Conservation (phyloP, 2,113 vertebrate genomes). For the Serilophus lunatus region DNA sequence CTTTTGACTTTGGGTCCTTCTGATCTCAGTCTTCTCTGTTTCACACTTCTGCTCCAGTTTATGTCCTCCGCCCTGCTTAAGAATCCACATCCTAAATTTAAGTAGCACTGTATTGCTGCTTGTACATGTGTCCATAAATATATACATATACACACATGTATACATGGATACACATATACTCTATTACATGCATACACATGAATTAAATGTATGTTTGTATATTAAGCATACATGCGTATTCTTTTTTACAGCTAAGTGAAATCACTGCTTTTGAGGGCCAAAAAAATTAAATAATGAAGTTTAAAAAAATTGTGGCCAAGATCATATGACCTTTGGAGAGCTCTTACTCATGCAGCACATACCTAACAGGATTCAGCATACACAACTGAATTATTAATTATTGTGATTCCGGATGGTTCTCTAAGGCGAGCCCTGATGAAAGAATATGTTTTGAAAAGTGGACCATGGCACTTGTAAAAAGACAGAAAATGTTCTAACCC, state of each 20-base stretch:
- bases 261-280: background rate
- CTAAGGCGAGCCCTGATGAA: background rate
- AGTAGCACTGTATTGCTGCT: background rate
- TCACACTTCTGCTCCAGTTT: background rate
- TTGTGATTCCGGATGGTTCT: background rate
- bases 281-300: background rate
- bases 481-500: background rate
- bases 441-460: background rate
- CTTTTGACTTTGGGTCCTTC: background rate
- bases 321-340: background rate
- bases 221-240: background rate
- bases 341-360: background rate
- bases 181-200: background rate
- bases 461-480: background rate
- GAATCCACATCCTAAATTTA: background rate
- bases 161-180: background rate
- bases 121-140: background rate
- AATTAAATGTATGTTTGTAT: background rate
- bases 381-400: background rate
- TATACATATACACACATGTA: rapidly evolving
- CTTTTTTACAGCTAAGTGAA: background rate
- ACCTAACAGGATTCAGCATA: background rate
- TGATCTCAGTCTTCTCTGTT: background rate
- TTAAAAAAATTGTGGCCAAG: background rate
- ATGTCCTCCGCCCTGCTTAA: background rate